Evolutionary conservation across 2,797 vertebrate genomes (phyloP).

Genomic region (Urophycis tenuis): DNA sequence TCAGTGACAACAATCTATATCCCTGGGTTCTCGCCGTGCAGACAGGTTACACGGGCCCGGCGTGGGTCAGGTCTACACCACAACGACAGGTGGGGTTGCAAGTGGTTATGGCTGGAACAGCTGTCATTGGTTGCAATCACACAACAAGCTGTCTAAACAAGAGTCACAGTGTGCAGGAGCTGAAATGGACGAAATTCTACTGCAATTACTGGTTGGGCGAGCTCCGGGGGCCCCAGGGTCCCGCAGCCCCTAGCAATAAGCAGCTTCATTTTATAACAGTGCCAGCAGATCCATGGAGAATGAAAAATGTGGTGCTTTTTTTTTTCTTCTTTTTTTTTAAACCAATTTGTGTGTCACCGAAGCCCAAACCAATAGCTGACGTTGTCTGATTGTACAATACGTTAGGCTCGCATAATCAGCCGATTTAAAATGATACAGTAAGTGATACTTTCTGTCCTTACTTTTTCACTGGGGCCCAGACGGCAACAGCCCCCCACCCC

Average conservation of each 20-base stretch:
- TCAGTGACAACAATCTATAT: constrained; percentile 33
- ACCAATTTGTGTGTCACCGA: not conserved
- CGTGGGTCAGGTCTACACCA: constrained; percentile 29
- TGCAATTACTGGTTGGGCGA: not conserved
- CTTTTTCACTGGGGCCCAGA: not conserved
- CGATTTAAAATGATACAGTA: not conserved
- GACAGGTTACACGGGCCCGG: constrained; percentile 43
- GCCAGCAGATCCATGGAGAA: not conserved
- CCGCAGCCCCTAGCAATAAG: not conserved
- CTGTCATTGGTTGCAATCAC: constrained; percentile 28
- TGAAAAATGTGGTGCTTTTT: not conserved
- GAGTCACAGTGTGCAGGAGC: not conserved
- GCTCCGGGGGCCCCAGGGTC: not conserved
- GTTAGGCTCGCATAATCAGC: not conserved
- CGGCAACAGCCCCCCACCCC: not conserved
- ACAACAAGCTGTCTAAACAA: constrained; percentile 25
- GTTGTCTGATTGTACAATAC: not conserved
- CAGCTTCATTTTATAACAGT: not conserved
- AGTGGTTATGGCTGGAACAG: constrained; percentile 30
- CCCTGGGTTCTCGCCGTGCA: constrained; percentile 21
- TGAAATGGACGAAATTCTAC: not conserved
- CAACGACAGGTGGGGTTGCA: not conserved
- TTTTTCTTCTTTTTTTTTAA: too few species aligned
- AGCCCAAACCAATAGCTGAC: not conserved
- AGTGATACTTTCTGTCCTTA: not conserved